Percentiles rank a stretch among this genome's conserved stretches.
Conservation (phyloP, 2,113 vertebrate species). For the Rattus rattus region DNA sequence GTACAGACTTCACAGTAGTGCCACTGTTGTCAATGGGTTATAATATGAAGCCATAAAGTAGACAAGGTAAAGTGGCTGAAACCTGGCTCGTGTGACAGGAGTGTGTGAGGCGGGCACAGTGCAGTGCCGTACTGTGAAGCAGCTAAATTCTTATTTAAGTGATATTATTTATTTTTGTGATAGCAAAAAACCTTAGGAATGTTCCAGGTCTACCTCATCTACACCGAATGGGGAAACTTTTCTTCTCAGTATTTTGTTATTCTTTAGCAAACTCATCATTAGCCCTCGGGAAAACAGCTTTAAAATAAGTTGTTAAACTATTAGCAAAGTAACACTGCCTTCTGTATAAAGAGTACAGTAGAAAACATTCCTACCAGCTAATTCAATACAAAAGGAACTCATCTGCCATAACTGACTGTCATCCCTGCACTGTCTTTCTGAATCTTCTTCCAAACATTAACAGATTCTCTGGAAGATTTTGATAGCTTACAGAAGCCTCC, state of each 20-base stretch:
- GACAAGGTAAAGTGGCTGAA: slow-evolving; percentile 23
- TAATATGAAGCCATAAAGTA: slow-evolving; percentile 11
- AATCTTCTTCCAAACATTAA: background rate
- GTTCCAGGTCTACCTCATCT: background rate
- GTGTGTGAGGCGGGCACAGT: background rate
- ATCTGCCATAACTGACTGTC: background rate
- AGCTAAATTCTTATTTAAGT: background rate
- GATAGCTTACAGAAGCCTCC: background rate
- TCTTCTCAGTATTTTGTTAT: background rate
- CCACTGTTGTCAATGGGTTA: slow-evolving; percentile 1
- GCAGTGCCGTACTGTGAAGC: background rate
- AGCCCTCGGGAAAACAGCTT: background rate
- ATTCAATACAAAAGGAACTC: slow-evolving; percentile 30
- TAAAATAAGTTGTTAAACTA: background rate
- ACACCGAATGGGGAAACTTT: slow-evolving; percentile 15
- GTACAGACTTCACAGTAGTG: background rate
- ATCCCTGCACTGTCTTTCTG: background rate
- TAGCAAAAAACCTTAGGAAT: slow-evolving; percentile 7
- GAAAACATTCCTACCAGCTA: background rate
- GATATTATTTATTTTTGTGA: too few species aligned
- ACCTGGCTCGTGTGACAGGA: background rate
- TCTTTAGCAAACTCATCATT: slow-evolving; percentile 44
- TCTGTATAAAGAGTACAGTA: background rate
- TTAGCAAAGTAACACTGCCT: background rate
- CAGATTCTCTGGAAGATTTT: background rate